Percentiles rank a stretch among this genome's conserved stretches.
Conservation (phyloP, 2,888 invertebrate species). For the Cylindroiulus punctatus region DNA sequence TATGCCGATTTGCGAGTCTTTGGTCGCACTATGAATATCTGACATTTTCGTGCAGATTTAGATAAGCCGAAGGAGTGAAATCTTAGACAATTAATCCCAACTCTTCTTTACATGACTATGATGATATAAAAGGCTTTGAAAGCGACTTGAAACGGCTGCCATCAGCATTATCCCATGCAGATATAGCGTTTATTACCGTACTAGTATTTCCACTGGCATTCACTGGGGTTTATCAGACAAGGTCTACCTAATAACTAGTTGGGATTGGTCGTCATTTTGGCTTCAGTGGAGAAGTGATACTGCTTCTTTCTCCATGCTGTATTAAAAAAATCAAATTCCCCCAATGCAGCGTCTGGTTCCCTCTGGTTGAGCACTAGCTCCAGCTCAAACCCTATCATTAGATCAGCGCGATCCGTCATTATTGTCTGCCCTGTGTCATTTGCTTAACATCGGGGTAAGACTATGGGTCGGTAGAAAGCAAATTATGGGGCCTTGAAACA, state of each 20-base stretch:
- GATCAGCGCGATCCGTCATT: conserved; percentile 52
- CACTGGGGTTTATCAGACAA: conserved; percentile 11
- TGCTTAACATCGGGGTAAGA: conserved; percentile 48
- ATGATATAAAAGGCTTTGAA: neutral
- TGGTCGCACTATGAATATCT: neutral
- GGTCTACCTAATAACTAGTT: conserved; percentile 12
- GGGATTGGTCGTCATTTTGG: neutral
- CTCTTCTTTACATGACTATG: neutral
- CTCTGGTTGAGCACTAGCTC: neutral
- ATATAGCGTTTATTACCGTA: neutral
- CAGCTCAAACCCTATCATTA: conserved; percentile 52
- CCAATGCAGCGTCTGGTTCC: neutral
- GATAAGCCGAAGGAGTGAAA: neutral
- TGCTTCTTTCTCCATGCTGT: neutral
- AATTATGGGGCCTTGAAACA: conserved; percentile 49
- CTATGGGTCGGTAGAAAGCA: conserved; percentile 31
- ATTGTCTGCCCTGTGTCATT: conserved; percentile 53
- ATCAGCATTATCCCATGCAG: neutral
- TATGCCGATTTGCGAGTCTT: no score
- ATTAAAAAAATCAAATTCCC: neutral
- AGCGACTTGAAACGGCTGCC: neutral
- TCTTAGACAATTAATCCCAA: neutral
- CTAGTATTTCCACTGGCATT: neutral
- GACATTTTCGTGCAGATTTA: neutral
- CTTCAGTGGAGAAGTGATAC: conserved; percentile 23